Percentiles rank a stretch among this genome's conserved stretches.
Evolutionary conservation across 2,797 vertebrate species (phyloP).

Genomic region (Sebastes hopkinsi): DNA sequence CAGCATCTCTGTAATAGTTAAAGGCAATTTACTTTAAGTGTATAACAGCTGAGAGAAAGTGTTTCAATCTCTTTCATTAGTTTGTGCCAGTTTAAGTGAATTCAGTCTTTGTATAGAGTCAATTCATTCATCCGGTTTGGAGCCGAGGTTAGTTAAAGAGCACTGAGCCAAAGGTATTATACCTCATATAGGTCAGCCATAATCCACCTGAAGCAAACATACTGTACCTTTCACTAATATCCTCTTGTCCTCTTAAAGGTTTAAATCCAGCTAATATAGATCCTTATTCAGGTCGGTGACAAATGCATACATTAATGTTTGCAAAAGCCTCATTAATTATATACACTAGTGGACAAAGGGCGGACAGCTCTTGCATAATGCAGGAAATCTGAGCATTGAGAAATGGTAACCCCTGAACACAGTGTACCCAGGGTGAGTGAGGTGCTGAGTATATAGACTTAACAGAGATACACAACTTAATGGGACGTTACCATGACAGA

Average conservation of each 20-base stretch:
- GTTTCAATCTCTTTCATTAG: neutral
- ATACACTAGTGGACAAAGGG: slow-evolving; percentile 37
- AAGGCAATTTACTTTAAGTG: neutral
- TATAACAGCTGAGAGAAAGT: neutral
- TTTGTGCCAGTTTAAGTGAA: neutral
- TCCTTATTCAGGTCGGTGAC: slow-evolving; percentile 24
- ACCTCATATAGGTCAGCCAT: neutral
- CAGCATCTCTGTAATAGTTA: neutral
- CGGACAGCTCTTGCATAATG: slow-evolving; percentile 58
- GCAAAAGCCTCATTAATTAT: slow-evolving; percentile 24
- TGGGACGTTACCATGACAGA: slow-evolving; percentile 41
- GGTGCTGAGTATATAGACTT: slow-evolving; percentile 49
- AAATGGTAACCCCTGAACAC: slow-evolving; percentile 51
- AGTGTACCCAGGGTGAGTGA: slow-evolving; percentile 24
- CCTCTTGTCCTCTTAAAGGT: neutral
- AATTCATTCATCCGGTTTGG: neutral
- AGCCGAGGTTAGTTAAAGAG: neutral
- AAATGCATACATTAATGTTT: slow-evolving; percentile 34
- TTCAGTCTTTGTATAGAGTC: neutral
- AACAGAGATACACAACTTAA: slow-evolving; percentile 28
- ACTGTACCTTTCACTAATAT: slow-evolving; percentile 11
- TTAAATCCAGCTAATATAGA: neutral
- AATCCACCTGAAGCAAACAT: slow-evolving; percentile 39
- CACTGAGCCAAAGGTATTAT: slow-evolving; percentile 3
- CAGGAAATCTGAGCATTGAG: slow-evolving; percentile 11